Evolutionary conservation across 2,113 vertebrate genomes (phyloP).

Genomic region (Pomatostomus ruficeps): DNA sequence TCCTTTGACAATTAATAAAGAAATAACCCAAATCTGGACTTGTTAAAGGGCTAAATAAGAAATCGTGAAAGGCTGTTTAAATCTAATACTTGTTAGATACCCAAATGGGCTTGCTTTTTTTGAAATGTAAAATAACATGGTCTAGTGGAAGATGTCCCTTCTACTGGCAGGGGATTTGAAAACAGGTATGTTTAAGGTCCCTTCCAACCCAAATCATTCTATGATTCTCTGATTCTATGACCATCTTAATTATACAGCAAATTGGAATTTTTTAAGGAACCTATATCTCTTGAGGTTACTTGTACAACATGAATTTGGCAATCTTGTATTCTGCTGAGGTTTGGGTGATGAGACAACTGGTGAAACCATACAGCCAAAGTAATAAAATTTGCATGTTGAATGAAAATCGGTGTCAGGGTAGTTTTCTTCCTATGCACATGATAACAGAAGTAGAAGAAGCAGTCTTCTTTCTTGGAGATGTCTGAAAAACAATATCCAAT

Average conservation of each 20-base stretch:
- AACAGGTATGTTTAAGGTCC: not conserved
- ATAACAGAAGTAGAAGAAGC: not conserved
- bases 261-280: not conserved
- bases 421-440: not conserved
- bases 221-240: not conserved
- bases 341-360: not conserved
- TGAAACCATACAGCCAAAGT: not conserved
- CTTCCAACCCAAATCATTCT: not conserved
- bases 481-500: not conserved
- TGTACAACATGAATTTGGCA: not conserved
- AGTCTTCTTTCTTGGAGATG: not conserved
- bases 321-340: not conserved
- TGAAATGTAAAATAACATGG: not conserved
- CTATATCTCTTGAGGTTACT: not conserved
- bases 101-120: not conserved
- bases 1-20: not conserved
- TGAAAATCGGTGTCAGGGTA: not conserved
- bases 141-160: not conserved
- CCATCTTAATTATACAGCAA: not conserved
- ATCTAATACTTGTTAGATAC: not conserved
- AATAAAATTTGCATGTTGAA: not conserved
- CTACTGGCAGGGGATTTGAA: not conserved
- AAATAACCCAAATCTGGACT: not conserved
- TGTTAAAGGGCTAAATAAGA: not conserved
- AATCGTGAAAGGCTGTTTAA: not conserved